A percentile compares a stretch with the other conserved stretches of the same genome.
phyloP scores from a whole-genome alignment of 2,797 vertebrate species.

The Fistularia tabacaria region DNA sequence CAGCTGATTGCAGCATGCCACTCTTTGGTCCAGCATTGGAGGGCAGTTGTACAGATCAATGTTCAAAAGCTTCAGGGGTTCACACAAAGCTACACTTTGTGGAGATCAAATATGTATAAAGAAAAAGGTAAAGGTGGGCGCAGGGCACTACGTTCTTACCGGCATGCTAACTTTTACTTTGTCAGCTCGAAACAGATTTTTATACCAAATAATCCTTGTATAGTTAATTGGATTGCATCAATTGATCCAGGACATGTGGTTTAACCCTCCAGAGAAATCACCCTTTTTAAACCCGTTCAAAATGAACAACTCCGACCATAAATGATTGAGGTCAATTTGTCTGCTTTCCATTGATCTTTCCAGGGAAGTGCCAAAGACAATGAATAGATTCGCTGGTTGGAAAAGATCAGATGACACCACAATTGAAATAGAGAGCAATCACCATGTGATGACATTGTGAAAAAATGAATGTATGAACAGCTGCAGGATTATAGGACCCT shows the following conservation, averaged over 20 bases:
- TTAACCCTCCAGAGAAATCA: slow-evolving; percentile 20
- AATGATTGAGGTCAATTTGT: slow-evolving; percentile 30
- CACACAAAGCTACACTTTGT: slow-evolving; percentile 21
- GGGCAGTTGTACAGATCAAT: slow-evolving; percentile 69
- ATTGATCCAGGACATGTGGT: slow-evolving; percentile 37
- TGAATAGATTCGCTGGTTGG: slow-evolving; percentile 12
- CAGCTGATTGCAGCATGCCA: slow-evolving; percentile 72
- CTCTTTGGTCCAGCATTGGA: slow-evolving; percentile 56
- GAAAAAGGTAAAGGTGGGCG: slow-evolving; percentile 3
- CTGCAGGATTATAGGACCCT: not conserved
- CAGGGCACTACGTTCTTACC: not conserved
- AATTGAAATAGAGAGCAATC: not conserved
- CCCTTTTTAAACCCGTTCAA: slow-evolving; percentile 12
- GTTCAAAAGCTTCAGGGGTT: slow-evolving; percentile 35
- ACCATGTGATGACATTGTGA: slow-evolving; percentile 9
- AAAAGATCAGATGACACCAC: slow-evolving; percentile 2
- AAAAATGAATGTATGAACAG: slow-evolving; percentile 1
- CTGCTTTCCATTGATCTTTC: slow-evolving; percentile 15
- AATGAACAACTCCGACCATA: slow-evolving; percentile 11
- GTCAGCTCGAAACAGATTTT: too few relatives aligned
- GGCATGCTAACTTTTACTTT: not conserved
- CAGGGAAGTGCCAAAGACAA: slow-evolving; percentile 22
- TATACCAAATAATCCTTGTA: too few relatives aligned
- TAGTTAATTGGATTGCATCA: slow-evolving; percentile 42
- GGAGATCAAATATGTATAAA: slow-evolving; percentile 10